Evolutionary conservation across 2,797 vertebrate genomes (phyloP).

Genomic region (Gephyroberyx darwinii): DNA sequence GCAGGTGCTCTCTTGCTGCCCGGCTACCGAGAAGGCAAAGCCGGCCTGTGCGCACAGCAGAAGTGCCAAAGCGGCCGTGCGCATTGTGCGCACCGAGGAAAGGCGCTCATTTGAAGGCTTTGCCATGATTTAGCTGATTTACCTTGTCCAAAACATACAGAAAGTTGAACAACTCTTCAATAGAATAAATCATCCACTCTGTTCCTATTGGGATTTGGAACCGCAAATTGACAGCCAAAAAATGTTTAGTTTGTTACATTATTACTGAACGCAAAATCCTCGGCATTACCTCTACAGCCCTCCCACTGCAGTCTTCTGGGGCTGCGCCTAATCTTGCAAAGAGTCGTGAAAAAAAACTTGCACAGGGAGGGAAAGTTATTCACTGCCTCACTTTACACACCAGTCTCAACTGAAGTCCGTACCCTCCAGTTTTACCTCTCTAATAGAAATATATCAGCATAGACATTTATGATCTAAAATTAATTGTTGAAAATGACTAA

Average conservation of each 20-base stretch:
- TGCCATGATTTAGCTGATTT: constrained; percentile 27
- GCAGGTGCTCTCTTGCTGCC: constrained; percentile 80
- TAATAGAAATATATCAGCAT: no score
- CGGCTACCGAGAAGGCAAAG: constrained; percentile 74
- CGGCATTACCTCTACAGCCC: not conserved
- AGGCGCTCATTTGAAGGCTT: constrained; percentile 36
- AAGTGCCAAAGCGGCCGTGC: constrained; percentile 57
- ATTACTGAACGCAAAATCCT: constrained; percentile 16
- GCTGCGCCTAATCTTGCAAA: constrained; percentile 24
- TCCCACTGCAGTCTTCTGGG: constrained; percentile 20
- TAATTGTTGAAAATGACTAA: no score
- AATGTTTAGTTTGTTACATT: constrained; percentile 55
- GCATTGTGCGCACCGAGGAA: constrained; percentile 38
- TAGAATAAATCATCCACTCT: not conserved
- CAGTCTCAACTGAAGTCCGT: constrained; percentile 33
- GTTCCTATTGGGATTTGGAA: constrained; percentile 2
- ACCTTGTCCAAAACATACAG: not conserved
- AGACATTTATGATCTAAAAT: no score
- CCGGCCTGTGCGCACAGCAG: constrained; percentile 59
- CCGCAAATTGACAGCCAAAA: not conserved
- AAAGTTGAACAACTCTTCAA: not conserved
- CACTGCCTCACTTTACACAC: constrained; percentile 55
- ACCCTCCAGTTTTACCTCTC: constrained; percentile 19
- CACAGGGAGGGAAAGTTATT: constrained; percentile 41
- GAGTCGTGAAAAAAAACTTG: constrained; percentile 33